These are phyloP conservation scores for Mormyrops boulengeri DNA, from an alignment of 2,797 vertebrate species.

Conservation along the genomic window DNA sequence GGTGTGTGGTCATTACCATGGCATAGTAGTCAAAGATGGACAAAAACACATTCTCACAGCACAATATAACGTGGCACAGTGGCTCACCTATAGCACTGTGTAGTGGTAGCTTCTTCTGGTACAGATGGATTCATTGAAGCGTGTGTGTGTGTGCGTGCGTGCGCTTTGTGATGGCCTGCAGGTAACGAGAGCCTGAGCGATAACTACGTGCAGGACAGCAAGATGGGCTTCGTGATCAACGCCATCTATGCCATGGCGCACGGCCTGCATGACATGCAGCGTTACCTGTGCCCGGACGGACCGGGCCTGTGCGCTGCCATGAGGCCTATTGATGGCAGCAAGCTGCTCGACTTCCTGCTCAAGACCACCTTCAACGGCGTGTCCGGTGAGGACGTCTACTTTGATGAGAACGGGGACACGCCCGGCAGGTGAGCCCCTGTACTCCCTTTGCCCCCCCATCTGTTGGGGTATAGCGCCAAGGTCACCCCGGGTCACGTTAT, in stretches of 20 bases:
- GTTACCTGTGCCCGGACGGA: slow-evolving; percentile 73
- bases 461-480: neutral
- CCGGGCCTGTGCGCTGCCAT: slow-evolving; percentile 90
- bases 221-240: slow-evolving; percentile 99
- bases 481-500: neutral
- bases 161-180: slow-evolving; percentile 41
- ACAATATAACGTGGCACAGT: slow-evolving; percentile 23
- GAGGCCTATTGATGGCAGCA: slow-evolving; percentile 93
- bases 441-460: neutral
- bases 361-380: slow-evolving; percentile 88
- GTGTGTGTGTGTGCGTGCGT: neutral
- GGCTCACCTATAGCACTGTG: neutral
- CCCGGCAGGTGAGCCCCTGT: slow-evolving; percentile 83
- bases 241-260: slow-evolving; percentile 98
- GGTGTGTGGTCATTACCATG: neutral
- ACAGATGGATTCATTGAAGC: neutral
- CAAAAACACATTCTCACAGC: slow-evolving; percentile 17
- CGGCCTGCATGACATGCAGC: slow-evolving; percentile 92
- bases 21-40: neutral
- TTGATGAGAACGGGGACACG: slow-evolving; percentile 94
- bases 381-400: slow-evolving; percentile 94
- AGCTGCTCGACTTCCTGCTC: slow-evolving; percentile 87
- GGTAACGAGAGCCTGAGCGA: slow-evolving; percentile 93
- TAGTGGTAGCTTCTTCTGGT: neutral
- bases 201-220: slow-evolving; percentile 96